Base-by-base conservation (phyloP, 2,797 vertebrate species). In the Rhinoraja longicauda region DNA sequence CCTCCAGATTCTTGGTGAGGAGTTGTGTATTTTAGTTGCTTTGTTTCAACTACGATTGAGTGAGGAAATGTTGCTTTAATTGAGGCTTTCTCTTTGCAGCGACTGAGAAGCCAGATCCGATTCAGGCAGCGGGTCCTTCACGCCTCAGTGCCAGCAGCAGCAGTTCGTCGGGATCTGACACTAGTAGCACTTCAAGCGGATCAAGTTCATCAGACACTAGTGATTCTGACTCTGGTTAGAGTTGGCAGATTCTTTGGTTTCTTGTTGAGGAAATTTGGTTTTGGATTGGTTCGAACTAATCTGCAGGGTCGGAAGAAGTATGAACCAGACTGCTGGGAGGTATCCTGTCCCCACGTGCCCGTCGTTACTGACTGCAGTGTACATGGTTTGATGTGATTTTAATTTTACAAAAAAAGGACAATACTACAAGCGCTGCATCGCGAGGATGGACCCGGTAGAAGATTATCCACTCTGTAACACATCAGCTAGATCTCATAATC, bases 141-240 rank as follows among this genome's bases (percentile, higher is more conserved):
- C 98, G 98, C 0, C 97, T 99, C 95, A 98, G 98, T 12, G 98
- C 98, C 95, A 98, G 97, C 94, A 98, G 98, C 94, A 98, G 98
- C 94, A 98, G 98, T 70, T 93, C 93, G 93, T 98, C 98, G 0
- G 98, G 98, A 95, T 98, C 98, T 0, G 93, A 93, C 86, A 98
- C 97, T 59, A 98, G 97, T 0, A 97, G 97, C 0, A 98, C 97
- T 0, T 98, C 98, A 0, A 98, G 97, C 0, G 81, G 79, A 17
- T 98, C 98, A 0, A 98, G 96, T 0, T 96, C 98, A 9, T 98
- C 98, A 0, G 98, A 99, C 95, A 98, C 98, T 93, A 99, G 98
- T 93, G 98, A 98, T 19, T 98, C 98, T 0, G 98, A 99, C 95
- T 98, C 97, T 0, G 97, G 96, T 93, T 97, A 95, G 95, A 93